Percentiles rank a stretch among this genome's conserved stretches.
phyloP scores from a whole-genome alignment of 2,797 vertebrate genomes.

The Rhinogobio ventralis region DNA sequence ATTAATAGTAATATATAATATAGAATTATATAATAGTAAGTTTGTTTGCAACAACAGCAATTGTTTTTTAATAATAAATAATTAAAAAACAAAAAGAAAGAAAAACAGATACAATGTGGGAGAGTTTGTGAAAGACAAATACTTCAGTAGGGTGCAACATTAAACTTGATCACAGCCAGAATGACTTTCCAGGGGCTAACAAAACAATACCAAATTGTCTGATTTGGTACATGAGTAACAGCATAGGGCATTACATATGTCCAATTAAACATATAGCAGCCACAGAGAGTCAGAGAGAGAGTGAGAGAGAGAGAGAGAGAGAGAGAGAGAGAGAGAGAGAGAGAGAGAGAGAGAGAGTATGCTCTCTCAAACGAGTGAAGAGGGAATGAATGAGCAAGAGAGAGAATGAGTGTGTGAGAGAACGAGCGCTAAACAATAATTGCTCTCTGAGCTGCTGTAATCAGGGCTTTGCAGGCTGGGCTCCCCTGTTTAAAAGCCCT shows the following conservation, averaged over 20 bases:
- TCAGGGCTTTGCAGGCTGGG: conserved; percentile 72
- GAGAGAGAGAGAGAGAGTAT: background rate
- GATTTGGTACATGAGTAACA: conserved; percentile 36
- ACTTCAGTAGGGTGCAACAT: background rate
- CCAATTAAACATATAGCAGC: conserved; percentile 70
- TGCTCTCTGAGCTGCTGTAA: conserved; percentile 73
- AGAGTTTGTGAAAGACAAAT: background rate
- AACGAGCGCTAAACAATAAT: conserved; percentile 67
- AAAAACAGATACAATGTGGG: background rate
- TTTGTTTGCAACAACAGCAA: no score
- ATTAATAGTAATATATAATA: no score
- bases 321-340: background rate
- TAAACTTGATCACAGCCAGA: background rate
- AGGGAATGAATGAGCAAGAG: background rate
- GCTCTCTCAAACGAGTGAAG: background rate
- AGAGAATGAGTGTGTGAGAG: background rate
- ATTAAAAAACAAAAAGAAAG: background rate
- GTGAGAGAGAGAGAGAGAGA: conserved; percentile 1
- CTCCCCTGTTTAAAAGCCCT: conserved; percentile 71
- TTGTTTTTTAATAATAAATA: no score
- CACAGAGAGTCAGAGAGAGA: background rate
- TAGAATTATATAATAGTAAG: no score
- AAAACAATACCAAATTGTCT: background rate
- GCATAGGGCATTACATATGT: conserved; percentile 52
- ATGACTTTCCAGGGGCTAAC: background rate